Evolutionary conservation across 2,797 vertebrate species (phyloP), one percentile per base, ranked within the genome.

Genomic region (Malacoctenus gilli): DNA sequence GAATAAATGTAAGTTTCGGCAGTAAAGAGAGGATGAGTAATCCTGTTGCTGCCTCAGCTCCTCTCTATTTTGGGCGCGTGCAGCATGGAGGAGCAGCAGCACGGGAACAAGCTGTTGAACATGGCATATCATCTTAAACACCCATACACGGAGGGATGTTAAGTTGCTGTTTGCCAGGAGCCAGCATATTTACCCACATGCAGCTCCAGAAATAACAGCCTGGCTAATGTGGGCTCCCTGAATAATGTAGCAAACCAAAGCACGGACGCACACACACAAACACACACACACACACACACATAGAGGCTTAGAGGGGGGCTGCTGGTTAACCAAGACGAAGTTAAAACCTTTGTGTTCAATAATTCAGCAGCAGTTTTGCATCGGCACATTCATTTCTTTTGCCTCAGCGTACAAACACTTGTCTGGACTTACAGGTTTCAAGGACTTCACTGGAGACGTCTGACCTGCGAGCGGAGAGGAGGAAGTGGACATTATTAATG

Each of bases 401-500:
- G 58, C 48, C 42, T 65, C 50, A 15, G 34, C 42, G 38, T 0
- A 15, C 4, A 3, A 48, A 47, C 14, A 16, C n/a, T 10, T 19
- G 8, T 8, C 49, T 63, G 15, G 28, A 88, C 92, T 92, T 83
- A 94, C 92, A n/a, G 91, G 92, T 83, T 93, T 93, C 5, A 93
- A 76, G 1, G 91, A 92, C 93, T 99, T 99, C 79, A 94, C 93
- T 64, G 97, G 97, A 79, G 97, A 98, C 1, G 95, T 92, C 69
- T 95, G 95, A 92, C 96, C 97, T 99, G 91, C 52, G 41, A 56
- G 32, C 16, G 62, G 42, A 79, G 47, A 70, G 13, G 36, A 0
- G 47, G 44, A 51, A 34, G 28, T 4, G 7, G 31, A 35, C 15
- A 30, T 58, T n/a, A n/a, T n/a, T 49, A 25, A 46, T 47, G n/a